Conservation (phyloP, 2,113 vertebrate genomes). For the Genyomyrus donnyi region DNA sequence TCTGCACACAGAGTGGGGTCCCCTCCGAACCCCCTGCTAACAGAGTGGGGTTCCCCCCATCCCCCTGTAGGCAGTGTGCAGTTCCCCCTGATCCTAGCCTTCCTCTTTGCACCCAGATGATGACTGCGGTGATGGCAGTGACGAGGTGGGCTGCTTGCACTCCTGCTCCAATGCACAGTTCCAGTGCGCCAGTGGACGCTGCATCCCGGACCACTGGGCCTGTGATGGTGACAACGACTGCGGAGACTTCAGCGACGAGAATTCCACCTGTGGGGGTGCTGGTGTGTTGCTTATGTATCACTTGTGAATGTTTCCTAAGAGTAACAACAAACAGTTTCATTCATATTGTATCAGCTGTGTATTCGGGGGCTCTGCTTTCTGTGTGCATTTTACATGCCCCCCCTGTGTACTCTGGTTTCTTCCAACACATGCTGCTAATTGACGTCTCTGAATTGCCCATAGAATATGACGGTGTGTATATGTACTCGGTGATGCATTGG, state of each 20-base stretch:
- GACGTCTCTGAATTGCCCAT: background rate
- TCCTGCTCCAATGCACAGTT: constrained; percentile 81
- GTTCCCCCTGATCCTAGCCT: background rate
- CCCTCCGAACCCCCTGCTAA: background rate
- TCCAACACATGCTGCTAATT: background rate
- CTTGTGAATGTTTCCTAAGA: background rate
- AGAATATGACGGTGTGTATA: background rate
- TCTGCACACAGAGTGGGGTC: background rate
- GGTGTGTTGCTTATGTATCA: constrained; percentile 53
- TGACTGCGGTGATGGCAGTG: constrained; percentile 90
- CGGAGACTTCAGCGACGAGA: constrained; percentile 92
- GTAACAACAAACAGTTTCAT: background rate
- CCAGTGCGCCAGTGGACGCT: constrained; percentile 79
- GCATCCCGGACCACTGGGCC: constrained; percentile 84
- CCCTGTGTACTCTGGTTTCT: background rate
- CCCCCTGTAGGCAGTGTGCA: background rate
- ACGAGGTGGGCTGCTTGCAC: constrained; percentile 76
- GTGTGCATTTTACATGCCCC: background rate
- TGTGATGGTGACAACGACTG: constrained; percentile 97
- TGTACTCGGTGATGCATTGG: background rate
- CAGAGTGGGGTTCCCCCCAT: background rate
- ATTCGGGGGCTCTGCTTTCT: background rate
- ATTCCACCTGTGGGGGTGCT: constrained; percentile 72
- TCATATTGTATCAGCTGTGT: background rate
- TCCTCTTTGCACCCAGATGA: constrained; percentile 62